Percentiles rank a stretch among this genome's conserved stretches.
Conservation (phyloP, 2,888 invertebrate species). For the Campoplex capitator region DNA sequence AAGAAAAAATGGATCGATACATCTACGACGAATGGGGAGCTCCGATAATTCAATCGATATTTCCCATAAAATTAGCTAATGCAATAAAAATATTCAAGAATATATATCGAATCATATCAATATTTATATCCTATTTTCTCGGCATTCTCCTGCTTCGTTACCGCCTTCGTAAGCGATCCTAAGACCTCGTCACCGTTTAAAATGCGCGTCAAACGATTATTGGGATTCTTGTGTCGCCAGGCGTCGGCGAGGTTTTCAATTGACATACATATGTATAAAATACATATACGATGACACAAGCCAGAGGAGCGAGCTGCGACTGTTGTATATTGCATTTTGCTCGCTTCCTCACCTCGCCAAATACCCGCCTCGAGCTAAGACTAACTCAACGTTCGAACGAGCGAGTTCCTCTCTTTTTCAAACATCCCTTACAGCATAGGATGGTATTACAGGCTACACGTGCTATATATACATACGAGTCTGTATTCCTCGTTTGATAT, state of each 20-base stretch:
- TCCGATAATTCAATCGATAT: constrained; percentile 42
- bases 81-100: constrained; percentile 2
- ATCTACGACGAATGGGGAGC: not conserved
- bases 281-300: constrained; percentile 33
- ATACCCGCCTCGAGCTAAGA: constrained; percentile 53
- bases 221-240: constrained; percentile 42
- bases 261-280: not conserved
- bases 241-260: constrained; percentile 20
- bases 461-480: not conserved
- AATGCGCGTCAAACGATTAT: constrained; percentile 40
- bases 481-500: constrained; percentile 46
- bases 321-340: constrained; percentile 54
- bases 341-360: constrained; percentile 54
- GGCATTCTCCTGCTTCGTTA: not conserved
- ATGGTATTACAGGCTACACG: not conserved
- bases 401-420: constrained; percentile 55
- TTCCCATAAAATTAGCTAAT: constrained; percentile 37
- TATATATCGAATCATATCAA: constrained; percentile 4
- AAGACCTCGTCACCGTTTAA: constrained; percentile 56
- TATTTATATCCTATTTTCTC: constrained; percentile 5
- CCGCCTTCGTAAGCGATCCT: constrained; percentile 2
- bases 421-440: not conserved
- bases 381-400: constrained; percentile 59
- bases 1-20: not conserved
- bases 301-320: constrained; percentile 45